Conservation (phyloP, 2,888 invertebrate genomes). For the Drosophila flavopinicola region DNA sequence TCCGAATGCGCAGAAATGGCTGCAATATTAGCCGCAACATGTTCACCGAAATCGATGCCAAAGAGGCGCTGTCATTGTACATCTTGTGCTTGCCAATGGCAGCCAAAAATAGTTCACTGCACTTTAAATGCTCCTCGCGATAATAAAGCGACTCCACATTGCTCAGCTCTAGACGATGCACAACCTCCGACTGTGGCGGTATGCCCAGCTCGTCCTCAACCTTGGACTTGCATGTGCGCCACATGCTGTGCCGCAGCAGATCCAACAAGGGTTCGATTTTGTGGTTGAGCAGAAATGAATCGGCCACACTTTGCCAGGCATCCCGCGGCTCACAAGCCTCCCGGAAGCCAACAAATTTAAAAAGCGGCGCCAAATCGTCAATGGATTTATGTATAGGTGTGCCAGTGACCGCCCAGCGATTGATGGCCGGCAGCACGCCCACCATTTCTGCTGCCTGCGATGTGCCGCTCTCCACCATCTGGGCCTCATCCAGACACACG, state of each 20-base stretch:
- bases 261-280: conserved; percentile 56
- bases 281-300: conserved; percentile 65
- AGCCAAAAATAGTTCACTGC: conserved; percentile 85
- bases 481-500: conserved; percentile 91
- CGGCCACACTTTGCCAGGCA: conserved; percentile 74
- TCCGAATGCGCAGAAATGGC: conserved; percentile 88
- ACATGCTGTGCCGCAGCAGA: conserved; percentile 83
- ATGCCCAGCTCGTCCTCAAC: conserved; percentile 89
- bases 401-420: conserved; percentile 92
- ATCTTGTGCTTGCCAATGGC: conserved; percentile 83
- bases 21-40: conserved; percentile 84
- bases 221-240: conserved; percentile 89
- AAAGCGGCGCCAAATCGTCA: conserved; percentile 84
- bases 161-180: conserved; percentile 88
- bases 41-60: conserved; percentile 85
- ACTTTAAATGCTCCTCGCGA: conserved; percentile 86
- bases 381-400: conserved; percentile 88
- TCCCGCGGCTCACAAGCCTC: conserved; percentile 66
- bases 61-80: conserved; percentile 22
- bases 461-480: conserved; percentile 89
- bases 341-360: conserved; percentile 84
- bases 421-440: conserved; percentile 84
- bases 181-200: conserved; percentile 87
- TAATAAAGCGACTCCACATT: conserved; percentile 91
- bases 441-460: conserved; percentile 86